Evolutionary conservation across 2,888 invertebrate species (phyloP).

Genomic region (Synergus itoensis): DNA sequence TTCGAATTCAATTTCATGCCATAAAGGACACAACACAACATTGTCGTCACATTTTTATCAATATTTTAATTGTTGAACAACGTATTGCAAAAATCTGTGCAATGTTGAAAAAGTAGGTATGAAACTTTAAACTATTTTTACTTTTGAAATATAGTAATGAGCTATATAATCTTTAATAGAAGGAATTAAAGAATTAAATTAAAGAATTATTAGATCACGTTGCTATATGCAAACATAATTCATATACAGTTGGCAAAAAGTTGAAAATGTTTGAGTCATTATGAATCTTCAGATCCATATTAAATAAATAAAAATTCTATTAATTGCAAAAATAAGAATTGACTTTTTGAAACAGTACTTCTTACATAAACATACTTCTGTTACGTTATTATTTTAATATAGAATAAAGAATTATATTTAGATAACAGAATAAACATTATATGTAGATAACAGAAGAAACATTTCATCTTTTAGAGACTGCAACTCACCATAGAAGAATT

Average conservation of each 20-base stretch:
- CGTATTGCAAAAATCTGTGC: background rate
- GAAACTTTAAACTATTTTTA: background rate
- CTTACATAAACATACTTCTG: background rate
- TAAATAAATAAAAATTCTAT: too few species aligned
- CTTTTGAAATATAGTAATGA: background rate
- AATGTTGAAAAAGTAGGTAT: background rate
- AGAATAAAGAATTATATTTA: too few species aligned
- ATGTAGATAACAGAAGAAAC: background rate
- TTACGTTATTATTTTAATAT: background rate
- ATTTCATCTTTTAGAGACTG: background rate
- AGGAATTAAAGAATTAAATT: background rate
- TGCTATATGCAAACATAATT: too few species aligned
- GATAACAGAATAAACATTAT: too few species aligned
- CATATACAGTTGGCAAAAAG: too few species aligned
- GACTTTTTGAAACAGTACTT: too few species aligned
- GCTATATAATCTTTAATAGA: background rate
- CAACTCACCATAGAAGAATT: constrained; percentile 54
- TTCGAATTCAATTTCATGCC: background rate
- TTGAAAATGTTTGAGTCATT: too few species aligned
- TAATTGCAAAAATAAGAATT: too few species aligned
- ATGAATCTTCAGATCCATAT: too few species aligned
- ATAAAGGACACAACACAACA: background rate
- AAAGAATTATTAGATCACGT: background rate
- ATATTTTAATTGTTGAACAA: background rate
- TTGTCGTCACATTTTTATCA: background rate